phyloP scores from a whole-genome alignment of 2,113 vertebrate genomes.

The Myrmecophaga tridactyla region DNA sequence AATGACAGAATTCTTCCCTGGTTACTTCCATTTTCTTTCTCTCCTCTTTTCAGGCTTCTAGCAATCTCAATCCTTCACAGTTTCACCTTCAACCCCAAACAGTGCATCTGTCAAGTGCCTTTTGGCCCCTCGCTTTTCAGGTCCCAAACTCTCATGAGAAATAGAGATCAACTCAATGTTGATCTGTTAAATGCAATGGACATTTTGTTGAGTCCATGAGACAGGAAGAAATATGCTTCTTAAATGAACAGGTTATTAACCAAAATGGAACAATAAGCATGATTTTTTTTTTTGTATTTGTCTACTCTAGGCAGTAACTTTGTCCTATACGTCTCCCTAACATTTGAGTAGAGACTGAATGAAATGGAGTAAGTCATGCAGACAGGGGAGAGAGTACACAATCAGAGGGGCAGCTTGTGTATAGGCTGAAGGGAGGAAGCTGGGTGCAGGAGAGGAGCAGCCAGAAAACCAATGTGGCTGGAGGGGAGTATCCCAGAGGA shows the following conservation, averaged over 20 bases:
- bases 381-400: neutral
- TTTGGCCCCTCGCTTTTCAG: neutral
- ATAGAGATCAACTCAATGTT: neutral
- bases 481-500: neutral
- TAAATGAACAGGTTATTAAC: neutral
- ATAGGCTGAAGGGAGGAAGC: neutral
- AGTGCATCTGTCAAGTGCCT: neutral
- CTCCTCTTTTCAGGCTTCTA: neutral
- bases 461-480: neutral
- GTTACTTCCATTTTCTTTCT: neutral
- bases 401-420: neutral
- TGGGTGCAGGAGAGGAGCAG: accelerated
- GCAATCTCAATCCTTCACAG: neutral
- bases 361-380: neutral
- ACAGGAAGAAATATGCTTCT: neutral
- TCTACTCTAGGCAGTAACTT: neutral
- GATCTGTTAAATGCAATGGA: neutral
- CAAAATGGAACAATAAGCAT: neutral
- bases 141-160: neutral
- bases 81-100: neutral
- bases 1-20: neutral
- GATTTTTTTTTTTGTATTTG: neutral
- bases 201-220: neutral
- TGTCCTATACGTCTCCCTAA: neutral
- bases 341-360: neutral